phyloP scores from a whole-genome alignment of 2,797 vertebrate genomes.

The Epinephelus malabaricus region DNA sequence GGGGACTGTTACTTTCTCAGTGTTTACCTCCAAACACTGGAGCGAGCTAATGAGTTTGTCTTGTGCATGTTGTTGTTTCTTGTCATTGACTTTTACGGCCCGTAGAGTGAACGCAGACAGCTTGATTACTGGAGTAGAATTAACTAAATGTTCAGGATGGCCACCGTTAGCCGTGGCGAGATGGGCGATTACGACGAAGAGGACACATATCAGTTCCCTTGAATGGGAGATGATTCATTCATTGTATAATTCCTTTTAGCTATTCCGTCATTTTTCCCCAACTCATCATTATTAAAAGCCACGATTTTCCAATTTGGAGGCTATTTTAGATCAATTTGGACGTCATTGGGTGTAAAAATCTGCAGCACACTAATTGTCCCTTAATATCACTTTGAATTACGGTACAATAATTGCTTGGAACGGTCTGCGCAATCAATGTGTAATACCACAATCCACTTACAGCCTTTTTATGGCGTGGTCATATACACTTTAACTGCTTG shows the following conservation, averaged over 20 bases:
- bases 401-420: conserved; percentile 61
- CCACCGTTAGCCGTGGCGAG: conserved; percentile 41
- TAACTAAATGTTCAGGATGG: conserved; percentile 63
- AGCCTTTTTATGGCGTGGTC: conserved; percentile 51
- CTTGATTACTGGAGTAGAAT: conserved; percentile 63
- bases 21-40: conserved; percentile 79
- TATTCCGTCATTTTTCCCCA: neutral
- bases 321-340: conserved; percentile 12
- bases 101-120: conserved; percentile 45
- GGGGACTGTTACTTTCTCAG: conserved; percentile 46
- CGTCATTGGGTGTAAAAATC: neutral
- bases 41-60: conserved; percentile 77
- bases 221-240: conserved; percentile 23
- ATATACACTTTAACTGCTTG: conserved; percentile 59
- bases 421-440: conserved; percentile 55
- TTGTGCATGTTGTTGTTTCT: conserved; percentile 78
- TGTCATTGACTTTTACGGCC: conserved; percentile 82
- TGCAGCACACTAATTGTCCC: conserved; percentile 12
- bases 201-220: conserved; percentile 19
- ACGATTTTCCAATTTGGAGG: neutral
- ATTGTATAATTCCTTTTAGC: conserved; percentile 40
- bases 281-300: conserved; percentile 30
- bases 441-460: conserved; percentile 59
- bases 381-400: conserved; percentile 53
- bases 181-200: conserved; percentile 26